Conservation (phyloP, 2,113 vertebrate genomes). For the Thinocorus orbignyianus region DNA sequence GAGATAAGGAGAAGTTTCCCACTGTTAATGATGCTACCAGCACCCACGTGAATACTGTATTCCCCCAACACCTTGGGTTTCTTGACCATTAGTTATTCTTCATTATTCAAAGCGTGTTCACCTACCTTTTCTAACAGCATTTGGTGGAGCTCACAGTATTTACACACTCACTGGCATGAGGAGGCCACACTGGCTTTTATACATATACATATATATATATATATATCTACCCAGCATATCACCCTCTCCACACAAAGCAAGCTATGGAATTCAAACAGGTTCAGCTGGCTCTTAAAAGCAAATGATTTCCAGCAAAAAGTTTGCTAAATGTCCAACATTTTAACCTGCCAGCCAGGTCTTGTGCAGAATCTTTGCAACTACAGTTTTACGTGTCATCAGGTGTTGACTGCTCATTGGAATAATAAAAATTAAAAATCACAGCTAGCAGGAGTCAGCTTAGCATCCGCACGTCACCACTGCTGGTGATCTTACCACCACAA, state of each 20-base stretch:
- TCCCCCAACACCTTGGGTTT: not conserved
- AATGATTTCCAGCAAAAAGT: not conserved
- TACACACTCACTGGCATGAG: not conserved
- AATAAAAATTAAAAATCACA: not conserved
- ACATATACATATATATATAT: not conserved
- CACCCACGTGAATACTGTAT: rapidly evolving
- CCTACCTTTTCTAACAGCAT: not conserved
- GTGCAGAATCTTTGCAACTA: not conserved
- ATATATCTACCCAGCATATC: not conserved
- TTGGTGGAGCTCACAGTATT: not conserved
- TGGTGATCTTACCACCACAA: not conserved
- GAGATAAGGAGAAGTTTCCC: not conserved
- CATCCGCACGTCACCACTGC: not conserved
- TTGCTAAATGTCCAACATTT: not conserved
- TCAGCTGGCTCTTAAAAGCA: not conserved
- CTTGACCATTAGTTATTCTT: not conserved
- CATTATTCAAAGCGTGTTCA: not conserved
- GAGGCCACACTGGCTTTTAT: not conserved
- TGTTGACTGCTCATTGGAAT: not conserved
- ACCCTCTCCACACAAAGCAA: not conserved
- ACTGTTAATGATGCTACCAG: not conserved
- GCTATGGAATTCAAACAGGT: not conserved
- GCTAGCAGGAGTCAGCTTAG: not conserved
- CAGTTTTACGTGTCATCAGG: not conserved
- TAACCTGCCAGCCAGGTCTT: not conserved